Base-by-base conservation (phyloP, 1,140 invertebrate genomes). In the Zaprionus nigranus region DNA sequence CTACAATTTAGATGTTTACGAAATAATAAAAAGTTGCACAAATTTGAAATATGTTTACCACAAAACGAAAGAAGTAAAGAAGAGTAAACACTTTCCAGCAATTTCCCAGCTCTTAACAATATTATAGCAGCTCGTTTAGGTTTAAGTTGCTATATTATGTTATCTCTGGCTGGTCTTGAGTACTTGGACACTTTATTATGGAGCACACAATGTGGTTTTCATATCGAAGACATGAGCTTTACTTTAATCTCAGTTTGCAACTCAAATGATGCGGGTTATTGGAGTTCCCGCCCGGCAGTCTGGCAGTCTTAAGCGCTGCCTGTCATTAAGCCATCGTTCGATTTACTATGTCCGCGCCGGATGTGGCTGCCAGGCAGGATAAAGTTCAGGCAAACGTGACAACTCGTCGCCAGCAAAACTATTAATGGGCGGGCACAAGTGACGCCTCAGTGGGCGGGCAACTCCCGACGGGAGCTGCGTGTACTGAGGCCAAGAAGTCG, bases 121-220 rank as follows among this genome's bases (percentile, higher is more conserved):
- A 38, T 60, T 26, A 58, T 38, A 5, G 56, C n/a, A 36, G 28
- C 40, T 34, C 61, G 34, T 64, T 54, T 54, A 38, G 36, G 34
- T 17, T 54, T 43, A 15, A 26, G 17, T 9, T 26, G 34, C 63
- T 20, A 24, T 65, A 24, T 38, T 38, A 43, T 17, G 40, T n/a
- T 43, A 51, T 51, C 0, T 51, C 2, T 11, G 20, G 43, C 43
- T 40, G 15, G 53, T 40, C 17, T 9, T n/a, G 26, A 53, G 17
- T 34, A 63, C 20, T 60, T 68, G 30, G 6, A 13, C 7, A 43
- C n/a, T 68, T 68, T 68, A 60, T 60, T 34, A 30, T 60, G 26
- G 40, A 49, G 26, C 56, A 46, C 40, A 60, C 56, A 60, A 68
- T 68, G 65, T 68, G 56, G 26, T 68, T 68, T 67, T 46, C 24